Percentiles rank a stretch among this genome's conserved stretches.
These are phyloP conservation scores for Sphecodes monilicornis DNA, from an alignment of 2,888 invertebrate species.

Conservation along the genomic window DNA sequence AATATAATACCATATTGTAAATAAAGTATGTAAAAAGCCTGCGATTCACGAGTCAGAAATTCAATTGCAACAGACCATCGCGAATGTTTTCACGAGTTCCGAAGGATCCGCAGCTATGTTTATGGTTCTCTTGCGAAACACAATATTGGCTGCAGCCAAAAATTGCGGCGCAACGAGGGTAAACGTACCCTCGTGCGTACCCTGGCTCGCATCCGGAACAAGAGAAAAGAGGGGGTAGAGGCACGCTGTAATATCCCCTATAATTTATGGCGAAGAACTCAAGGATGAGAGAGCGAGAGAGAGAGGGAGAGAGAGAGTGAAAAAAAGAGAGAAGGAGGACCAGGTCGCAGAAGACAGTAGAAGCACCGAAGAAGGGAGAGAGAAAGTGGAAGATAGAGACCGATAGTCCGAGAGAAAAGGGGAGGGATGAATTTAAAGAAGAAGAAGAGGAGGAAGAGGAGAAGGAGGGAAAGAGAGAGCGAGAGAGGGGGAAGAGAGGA, in stretches of 20 bases:
- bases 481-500: slow-evolving; percentile 46
- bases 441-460: slow-evolving; percentile 25
- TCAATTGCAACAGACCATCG: background rate
- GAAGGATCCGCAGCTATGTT: background rate
- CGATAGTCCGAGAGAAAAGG: slow-evolving; percentile 23
- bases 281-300: slow-evolving; percentile 30
- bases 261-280: slow-evolving; percentile 66
- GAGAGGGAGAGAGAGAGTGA: background rate
- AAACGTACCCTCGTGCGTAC: slow-evolving; percentile 35
- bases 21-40: too few species aligned
- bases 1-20: too few species aligned
- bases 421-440: slow-evolving; percentile 20
- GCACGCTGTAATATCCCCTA: slow-evolving; percentile 61
- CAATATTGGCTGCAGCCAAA: background rate
- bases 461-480: slow-evolving; percentile 25
- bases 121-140: background rate
- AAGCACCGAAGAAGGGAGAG: slow-evolving; percentile 12
- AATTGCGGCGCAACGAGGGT: slow-evolving; percentile 25
- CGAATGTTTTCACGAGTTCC: background rate
- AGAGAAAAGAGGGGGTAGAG: slow-evolving; percentile 29
- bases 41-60: too few species aligned
- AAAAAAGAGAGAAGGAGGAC: slow-evolving; percentile 3
- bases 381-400: slow-evolving; percentile 39
- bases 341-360: slow-evolving; percentile 12
- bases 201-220: slow-evolving; percentile 35